Evolutionary conservation across 2,113 vertebrate species (phyloP).

Genomic region (Helogale parvula): DNA sequence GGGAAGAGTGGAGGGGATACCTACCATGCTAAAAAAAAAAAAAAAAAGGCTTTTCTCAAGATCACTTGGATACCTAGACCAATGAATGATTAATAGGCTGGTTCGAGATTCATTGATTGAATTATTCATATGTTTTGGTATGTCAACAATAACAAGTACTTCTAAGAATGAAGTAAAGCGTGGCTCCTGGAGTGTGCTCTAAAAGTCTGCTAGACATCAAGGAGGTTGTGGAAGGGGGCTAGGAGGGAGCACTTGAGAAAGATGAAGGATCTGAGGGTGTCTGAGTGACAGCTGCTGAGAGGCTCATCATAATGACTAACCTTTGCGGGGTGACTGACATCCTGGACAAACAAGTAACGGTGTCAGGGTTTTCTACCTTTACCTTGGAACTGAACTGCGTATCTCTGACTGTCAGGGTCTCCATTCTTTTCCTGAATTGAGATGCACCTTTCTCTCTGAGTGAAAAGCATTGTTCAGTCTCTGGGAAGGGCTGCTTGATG

Average conservation of each 20-base stretch:
- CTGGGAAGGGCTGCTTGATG: background rate
- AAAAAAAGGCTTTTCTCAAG: conserved; percentile 19
- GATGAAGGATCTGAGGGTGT: background rate
- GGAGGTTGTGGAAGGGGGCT: background rate
- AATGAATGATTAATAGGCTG: conserved; percentile 57
- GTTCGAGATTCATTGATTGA: conserved; percentile 35
- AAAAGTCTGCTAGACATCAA: background rate
- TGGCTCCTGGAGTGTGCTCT: background rate
- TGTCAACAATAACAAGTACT: conserved; percentile 34
- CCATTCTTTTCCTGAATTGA: background rate
- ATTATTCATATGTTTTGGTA: conserved; percentile 47
- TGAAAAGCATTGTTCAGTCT: background rate
- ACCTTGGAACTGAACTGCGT: background rate
- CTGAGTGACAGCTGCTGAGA: background rate
- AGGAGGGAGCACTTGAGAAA: background rate
- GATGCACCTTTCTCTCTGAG: background rate
- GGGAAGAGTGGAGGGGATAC: background rate
- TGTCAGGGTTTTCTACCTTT: conserved; percentile 22
- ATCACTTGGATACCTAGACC: background rate
- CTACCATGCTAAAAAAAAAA: background rate
- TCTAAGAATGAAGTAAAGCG: conserved; percentile 13
- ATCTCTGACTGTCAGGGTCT: background rate
- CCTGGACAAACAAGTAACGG: background rate
- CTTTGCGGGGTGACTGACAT: background rate
- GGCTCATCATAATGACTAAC: background rate